Evolutionary conservation across 1,140 invertebrate species (phyloP).

Genomic region (Onthophagus taurus): DNA sequence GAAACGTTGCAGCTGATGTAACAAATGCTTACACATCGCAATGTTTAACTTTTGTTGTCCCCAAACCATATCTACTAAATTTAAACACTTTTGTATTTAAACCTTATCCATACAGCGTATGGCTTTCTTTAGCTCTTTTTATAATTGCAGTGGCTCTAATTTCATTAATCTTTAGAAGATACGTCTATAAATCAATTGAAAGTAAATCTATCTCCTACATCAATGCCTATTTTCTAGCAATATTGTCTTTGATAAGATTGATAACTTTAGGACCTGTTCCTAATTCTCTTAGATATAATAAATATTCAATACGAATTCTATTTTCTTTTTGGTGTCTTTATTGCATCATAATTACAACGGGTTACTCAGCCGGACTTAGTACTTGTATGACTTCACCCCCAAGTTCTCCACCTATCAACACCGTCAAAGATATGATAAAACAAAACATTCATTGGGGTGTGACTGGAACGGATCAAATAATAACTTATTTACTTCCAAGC

Average conservation of each 20-base stretch:
- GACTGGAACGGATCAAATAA: neutral
- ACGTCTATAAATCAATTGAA: neutral
- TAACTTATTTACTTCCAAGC: too few relatives aligned
- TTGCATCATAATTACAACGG: neutral
- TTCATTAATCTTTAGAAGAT: neutral
- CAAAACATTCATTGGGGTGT: neutral
- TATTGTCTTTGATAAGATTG: neutral
- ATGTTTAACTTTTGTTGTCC: constrained; percentile 1
- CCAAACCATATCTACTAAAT: neutral
- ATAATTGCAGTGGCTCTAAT: neutral
- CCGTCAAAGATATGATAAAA: constrained; percentile 2
- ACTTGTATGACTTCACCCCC: neutral
- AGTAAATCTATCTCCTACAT: neutral
- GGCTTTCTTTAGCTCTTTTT: neutral
- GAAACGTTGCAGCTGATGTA: neutral
- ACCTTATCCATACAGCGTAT: neutral
- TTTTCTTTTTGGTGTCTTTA: neutral
- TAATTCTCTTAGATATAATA: neutral
- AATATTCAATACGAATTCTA: neutral
- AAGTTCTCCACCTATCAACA: neutral
- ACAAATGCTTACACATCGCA: neutral
- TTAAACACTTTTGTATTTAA: neutral
- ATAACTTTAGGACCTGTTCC: neutral
- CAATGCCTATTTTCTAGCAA: neutral
- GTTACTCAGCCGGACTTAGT: neutral